Conservation (phyloP, 2,797 vertebrate genomes). For the Diglossa cyanea region DNA sequence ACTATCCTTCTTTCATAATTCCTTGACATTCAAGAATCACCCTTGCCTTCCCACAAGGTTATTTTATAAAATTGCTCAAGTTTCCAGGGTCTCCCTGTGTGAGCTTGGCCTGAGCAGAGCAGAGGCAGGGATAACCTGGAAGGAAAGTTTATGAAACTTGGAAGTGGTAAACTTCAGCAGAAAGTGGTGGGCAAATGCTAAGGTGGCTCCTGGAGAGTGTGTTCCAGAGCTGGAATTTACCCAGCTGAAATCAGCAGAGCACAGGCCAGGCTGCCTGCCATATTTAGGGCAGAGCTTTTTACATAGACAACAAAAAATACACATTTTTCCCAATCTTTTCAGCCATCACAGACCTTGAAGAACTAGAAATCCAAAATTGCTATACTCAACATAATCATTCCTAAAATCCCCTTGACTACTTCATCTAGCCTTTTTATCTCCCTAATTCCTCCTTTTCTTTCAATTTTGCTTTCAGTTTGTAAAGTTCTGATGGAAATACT, state of each 20-base stretch:
- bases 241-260: background rate
- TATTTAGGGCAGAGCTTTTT: background rate
- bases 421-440: background rate
- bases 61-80: background rate
- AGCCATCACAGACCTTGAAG: background rate
- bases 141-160: background rate
- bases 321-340: background rate
- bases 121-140: background rate
- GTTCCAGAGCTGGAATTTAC: background rate
- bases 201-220: background rate
- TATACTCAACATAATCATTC: background rate
- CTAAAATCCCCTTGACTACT: background rate
- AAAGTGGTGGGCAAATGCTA: background rate
- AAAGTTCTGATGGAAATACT: conserved; percentile 4
- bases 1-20: background rate
- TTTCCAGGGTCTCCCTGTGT: background rate
- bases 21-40: background rate
- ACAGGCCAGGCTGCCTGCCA: background rate
- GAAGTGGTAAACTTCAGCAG: background rate
- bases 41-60: rapidly evolving
- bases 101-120: background rate
- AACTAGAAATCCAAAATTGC: background rate
- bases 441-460: background rate
- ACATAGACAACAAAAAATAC: background rate
- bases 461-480: conserved; percentile 42